Evolutionary conservation across 2,113 vertebrate species (phyloP), one percentile per base, ranked within the genome.

Genomic region (Suricata suricatta): DNA sequence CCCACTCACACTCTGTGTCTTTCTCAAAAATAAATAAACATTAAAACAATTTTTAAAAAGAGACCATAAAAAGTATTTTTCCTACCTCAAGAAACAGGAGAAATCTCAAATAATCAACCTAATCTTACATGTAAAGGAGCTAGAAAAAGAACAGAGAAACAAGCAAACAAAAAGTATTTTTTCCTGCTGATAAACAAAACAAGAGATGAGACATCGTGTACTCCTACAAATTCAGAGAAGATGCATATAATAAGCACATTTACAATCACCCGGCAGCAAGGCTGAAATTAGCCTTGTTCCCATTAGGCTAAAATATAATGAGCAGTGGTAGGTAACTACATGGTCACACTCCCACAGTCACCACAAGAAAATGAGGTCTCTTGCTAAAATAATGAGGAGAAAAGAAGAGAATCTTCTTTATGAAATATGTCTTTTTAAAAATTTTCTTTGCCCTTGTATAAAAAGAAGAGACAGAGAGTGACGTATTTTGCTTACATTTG

Each of bases 161-260:
- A 77, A 47, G 44, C 72, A 76, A 76, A 31, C 72, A 76, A 47
- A 76, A 77, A 29, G 31, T 77, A 77, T 77, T 77, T 77, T 38
- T 80, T 66, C 12, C 31, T 64, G 3, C 76, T 88, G 57, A n/a
- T 8, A 80, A 52, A 41, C 15, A 63, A 94, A 85, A 38, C 38
- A 84, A 74, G 47, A 31, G 11, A 87, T 35, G 12, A 35, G 81
- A 81, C 57, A 84, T 47, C 33, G 17, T 93, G 29, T 91, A 87
- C 7, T 84, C 21, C 79, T 84, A 72, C 69, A 77, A 88, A 86
- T 79, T 96, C 69, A 92, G 71, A 94, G 80, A 54, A 77, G 38
- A 74, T 35, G 77, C 50, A 95, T 74, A 92, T 82, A 95, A 95
- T 74, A 95, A 97, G 63, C 44, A 90, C 81, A 94, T 96, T 96